Percentiles rank a stretch among this genome's conserved stretches.
These are phyloP conservation scores for Drosophila recens DNA, from an alignment of 2,888 invertebrate genomes.

Conservation along the genomic window DNA sequence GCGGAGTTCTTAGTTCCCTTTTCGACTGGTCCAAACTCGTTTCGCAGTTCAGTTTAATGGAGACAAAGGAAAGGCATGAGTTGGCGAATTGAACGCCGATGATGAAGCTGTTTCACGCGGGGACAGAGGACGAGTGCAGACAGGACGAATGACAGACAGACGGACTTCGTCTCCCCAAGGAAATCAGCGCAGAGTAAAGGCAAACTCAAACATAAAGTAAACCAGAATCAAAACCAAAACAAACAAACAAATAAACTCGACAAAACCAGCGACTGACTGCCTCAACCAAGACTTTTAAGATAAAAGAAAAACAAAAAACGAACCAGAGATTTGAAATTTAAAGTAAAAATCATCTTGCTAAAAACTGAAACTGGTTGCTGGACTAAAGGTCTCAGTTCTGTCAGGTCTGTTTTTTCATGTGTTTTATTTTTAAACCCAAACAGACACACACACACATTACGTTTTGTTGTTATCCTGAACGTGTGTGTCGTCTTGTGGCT, in stretches of 20 bases:
- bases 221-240: slow-evolving; percentile 74
- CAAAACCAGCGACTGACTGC: slow-evolving; percentile 27
- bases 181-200: slow-evolving; percentile 60
- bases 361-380: slow-evolving; percentile 66
- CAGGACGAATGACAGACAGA: slow-evolving; percentile 47
- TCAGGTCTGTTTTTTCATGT: slow-evolving; percentile 46
- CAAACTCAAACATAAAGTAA: slow-evolving; percentile 55
- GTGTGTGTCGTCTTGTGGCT: slow-evolving; percentile 66
- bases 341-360: slow-evolving; percentile 40
- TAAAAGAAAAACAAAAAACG: slow-evolving; percentile 32
- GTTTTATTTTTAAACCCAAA: slow-evolving; percentile 35
- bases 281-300: slow-evolving; percentile 12
- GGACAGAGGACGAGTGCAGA: slow-evolving; percentile 11
- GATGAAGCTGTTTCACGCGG: slow-evolving; percentile 47
- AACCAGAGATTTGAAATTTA: slow-evolving; percentile 55
- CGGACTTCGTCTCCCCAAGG: slow-evolving; percentile 60
- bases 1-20: slow-evolving; percentile 22
- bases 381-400: slow-evolving; percentile 5
- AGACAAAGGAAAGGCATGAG: slow-evolving; percentile 57
- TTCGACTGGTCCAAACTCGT: slow-evolving; percentile 53
- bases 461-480: slow-evolving; percentile 51
- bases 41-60: slow-evolving; percentile 51
- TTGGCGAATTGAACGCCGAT: slow-evolving; percentile 12
- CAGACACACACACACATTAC: slow-evolving; percentile 15
- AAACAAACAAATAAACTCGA: slow-evolving; percentile 44